phyloP scores from a whole-genome alignment of 2,113 vertebrate genomes.

The Cebidichthys violaceus region DNA sequence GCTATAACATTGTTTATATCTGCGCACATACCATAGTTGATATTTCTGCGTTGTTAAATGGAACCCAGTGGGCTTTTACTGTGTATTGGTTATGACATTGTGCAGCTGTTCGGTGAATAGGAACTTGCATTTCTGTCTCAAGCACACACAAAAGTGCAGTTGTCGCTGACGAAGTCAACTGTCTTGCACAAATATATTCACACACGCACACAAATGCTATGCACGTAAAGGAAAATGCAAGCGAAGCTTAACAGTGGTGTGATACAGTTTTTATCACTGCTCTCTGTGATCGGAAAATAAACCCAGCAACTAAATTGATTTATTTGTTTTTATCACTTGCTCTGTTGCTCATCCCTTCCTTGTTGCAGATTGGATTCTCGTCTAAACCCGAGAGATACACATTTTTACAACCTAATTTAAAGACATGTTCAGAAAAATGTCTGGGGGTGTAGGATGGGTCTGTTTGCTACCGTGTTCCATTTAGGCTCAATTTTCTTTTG shows the following conservation, averaged over 20 bases:
- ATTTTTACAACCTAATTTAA: conserved; percentile 74
- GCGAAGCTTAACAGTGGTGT: conserved; percentile 60
- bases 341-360: conserved; percentile 54
- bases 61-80: conserved; percentile 59
- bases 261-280: conserved; percentile 75
- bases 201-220: conserved; percentile 14
- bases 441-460: not conserved
- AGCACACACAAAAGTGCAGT: conserved; percentile 5
- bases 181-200: conserved; percentile 48
- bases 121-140: conserved; percentile 24
- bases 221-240: conserved; percentile 67
- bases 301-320: conserved; percentile 75
- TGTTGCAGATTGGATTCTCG: conserved; percentile 64
- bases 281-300: conserved; percentile 75
- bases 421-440: conserved; percentile 57
- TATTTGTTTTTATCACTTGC: conserved; percentile 77
- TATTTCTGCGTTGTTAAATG: conserved; percentile 66
- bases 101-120: conserved; percentile 54
- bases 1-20: conserved; percentile 55
- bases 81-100: conserved; percentile 60
- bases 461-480: conserved; percentile 53
- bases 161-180: conserved; percentile 32
- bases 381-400: conserved; percentile 68
- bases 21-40: conserved; percentile 26
- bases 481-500: conserved; percentile 61